These are phyloP conservation scores for Dolomedes plantarius DNA, from an alignment of 2,888 invertebrate genomes.

Conservation along the genomic window DNA sequence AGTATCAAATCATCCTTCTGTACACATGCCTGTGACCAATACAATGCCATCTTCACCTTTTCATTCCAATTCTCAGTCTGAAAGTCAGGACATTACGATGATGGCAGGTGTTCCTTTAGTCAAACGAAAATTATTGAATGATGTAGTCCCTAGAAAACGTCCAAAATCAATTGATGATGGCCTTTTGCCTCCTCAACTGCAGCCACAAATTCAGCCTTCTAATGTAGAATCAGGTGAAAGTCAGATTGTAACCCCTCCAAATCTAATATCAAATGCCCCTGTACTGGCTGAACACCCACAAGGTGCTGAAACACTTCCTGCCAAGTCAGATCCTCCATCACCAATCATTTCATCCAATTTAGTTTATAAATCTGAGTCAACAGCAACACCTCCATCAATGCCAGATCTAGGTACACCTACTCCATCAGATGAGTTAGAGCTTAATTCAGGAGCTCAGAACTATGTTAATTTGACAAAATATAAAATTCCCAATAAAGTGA, in stretches of 20 bases:
- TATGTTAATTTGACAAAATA: slow-evolving; percentile 30
- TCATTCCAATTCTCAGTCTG: slow-evolving; percentile 47
- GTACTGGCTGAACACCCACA: slow-evolving; percentile 39
- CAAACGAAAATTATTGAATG: slow-evolving; percentile 57
- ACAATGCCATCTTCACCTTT: slow-evolving; percentile 41
- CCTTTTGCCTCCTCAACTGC: slow-evolving; percentile 67
- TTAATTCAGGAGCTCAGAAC: slow-evolving; percentile 13
- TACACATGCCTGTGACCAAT: slow-evolving; percentile 35
- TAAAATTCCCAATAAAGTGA: slow-evolving; percentile 42
- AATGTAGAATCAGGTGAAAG: slow-evolving; percentile 26
- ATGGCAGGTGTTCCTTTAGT: slow-evolving; percentile 52
- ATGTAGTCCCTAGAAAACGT: slow-evolving; percentile 49
- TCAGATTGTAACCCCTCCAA: slow-evolving; percentile 55
- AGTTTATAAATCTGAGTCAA: slow-evolving; percentile 36
- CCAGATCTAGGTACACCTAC: slow-evolving; percentile 24
- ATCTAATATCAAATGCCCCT: slow-evolving; percentile 56
- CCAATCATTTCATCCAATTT: slow-evolving; percentile 41
- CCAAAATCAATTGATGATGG: slow-evolving; percentile 64
- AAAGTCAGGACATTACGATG: slow-evolving; percentile 21
- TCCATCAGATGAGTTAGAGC: slow-evolving; percentile 17
- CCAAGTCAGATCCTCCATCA: slow-evolving; percentile 44
- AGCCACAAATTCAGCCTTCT: slow-evolving; percentile 59
- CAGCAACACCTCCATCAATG: slow-evolving; percentile 55
- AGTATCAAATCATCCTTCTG: slow-evolving; percentile 26
- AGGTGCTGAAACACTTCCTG: slow-evolving; percentile 20